Conservation (phyloP, 2,797 vertebrate genomes). For the Ciconia nigra region DNA sequence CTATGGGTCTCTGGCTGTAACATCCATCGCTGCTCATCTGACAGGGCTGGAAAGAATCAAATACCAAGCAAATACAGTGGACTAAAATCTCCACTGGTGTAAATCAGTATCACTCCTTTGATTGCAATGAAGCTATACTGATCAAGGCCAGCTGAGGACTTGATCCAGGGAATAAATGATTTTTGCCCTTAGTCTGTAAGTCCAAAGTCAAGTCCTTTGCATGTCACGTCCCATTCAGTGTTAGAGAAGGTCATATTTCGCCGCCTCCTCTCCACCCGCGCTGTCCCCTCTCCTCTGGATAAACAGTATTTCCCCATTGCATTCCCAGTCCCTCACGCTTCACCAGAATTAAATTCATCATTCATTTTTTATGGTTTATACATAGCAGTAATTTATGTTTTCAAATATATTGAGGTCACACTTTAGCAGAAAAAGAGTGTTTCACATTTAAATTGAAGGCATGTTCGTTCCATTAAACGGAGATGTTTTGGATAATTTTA, state of each 20-base stretch:
- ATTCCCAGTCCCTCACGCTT: slow-evolving; percentile 73
- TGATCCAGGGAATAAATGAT: neutral
- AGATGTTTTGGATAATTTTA: slow-evolving; percentile 83
- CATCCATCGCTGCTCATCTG: neutral
- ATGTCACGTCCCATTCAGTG: neutral
- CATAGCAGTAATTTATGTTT: slow-evolving; percentile 83
- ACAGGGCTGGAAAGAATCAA: neutral
- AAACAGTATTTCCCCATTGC: slow-evolving; percentile 70
- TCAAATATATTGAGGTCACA: slow-evolving; percentile 83
- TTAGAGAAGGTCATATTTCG: slow-evolving; percentile 21
- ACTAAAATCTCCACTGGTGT: neutral
- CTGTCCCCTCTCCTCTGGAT: slow-evolving; percentile 58
- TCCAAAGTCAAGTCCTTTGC: slow-evolving; percentile 39
- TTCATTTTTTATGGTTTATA: slow-evolving; percentile 86
- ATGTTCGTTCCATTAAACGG: slow-evolving; percentile 81
- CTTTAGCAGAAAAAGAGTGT: slow-evolving; percentile 82
- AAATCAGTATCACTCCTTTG: neutral
- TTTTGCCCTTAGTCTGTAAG: neutral
- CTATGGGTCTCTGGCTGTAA: neutral
- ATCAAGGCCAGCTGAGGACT: neutral
- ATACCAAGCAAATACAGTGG: neutral
- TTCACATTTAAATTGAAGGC: slow-evolving; percentile 83
- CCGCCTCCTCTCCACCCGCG: slow-evolving; percentile 9
- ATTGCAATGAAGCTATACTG: neutral
- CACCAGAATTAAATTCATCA: slow-evolving; percentile 82